phyloP scores from a whole-genome alignment of 2,113 vertebrate genomes.

The Onychostruthus taczanowskii region DNA sequence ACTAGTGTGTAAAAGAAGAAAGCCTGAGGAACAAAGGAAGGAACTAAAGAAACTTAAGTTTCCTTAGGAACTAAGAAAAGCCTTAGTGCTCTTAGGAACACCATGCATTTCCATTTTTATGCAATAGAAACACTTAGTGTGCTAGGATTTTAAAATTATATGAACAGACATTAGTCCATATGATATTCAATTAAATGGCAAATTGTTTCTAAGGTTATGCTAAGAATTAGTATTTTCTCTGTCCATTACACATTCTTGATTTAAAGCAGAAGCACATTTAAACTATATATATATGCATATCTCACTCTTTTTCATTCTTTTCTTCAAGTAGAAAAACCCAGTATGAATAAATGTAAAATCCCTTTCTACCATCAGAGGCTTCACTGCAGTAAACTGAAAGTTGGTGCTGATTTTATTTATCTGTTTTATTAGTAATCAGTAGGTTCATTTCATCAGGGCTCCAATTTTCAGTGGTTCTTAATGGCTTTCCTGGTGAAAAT shows the following conservation, averaged over 20 bases:
- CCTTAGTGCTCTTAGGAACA: neutral
- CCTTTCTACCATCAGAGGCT: neutral
- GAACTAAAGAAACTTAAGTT: no score
- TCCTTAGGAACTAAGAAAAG: no score
- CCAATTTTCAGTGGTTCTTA: neutral
- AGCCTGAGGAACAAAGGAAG: neutral
- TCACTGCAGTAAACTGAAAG: neutral
- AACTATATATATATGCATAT: neutral
- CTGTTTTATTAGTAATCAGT: neutral
- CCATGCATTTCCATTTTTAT: neutral
- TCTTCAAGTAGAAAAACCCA: rapidly evolving
- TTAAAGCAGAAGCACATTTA: neutral
- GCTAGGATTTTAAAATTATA: neutral
- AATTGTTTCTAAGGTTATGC: neutral
- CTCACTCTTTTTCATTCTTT: neutral
- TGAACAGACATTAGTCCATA: neutral
- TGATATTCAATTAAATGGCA: neutral
- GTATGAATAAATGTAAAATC: neutral
- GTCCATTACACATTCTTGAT: neutral
- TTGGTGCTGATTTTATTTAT: neutral
- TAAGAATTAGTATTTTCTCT: neutral
- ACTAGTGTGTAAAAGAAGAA: neutral
- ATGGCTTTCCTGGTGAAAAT: neutral
- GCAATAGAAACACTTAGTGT: neutral
- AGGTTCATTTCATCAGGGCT: neutral